Evolutionary conservation across 2,888 invertebrate genomes (phyloP), one percentile per base, ranked within the genome.

Genomic region (Caenorhabditis doughertyi): DNA sequence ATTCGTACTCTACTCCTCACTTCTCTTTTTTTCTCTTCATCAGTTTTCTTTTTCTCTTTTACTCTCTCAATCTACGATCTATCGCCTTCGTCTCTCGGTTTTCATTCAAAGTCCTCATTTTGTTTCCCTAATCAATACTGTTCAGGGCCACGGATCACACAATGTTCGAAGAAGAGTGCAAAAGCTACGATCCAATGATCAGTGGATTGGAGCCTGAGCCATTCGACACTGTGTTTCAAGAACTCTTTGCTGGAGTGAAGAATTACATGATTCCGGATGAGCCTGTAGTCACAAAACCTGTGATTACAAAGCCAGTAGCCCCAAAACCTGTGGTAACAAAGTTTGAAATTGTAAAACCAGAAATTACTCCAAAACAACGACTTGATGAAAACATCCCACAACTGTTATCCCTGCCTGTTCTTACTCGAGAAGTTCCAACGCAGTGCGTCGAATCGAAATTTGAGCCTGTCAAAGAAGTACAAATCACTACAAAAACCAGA

Each of bases 191-290:
- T 47, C 77, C 77, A 7, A 25, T 68, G 4, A 77, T 77, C 55
- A 77, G 68, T 51, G 77, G 77, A 18, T 21, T 77, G 32, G 77
- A 77, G 29, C 77, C 77, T 3, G 77, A 68, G 27, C 53, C 77
- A 16, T 77, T 62, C 11, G 62, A 77, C 0, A 62, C 62, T 0
- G 68, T 77, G 3, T 70, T 77, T 35, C 60, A 62, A 18, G 68
- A 77, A 13, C 29, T 77, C 3, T 77, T 77, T 44, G 2, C 68
- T 16, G 77, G 77, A 3, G 21, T 68, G 25, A 77, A 77, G 29
- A 42, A n/a, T 25, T 77, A 68, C 18, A 13, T 77, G 7, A 47
- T n/a, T 1, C 35, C 13, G 1, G 76, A 68, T 1, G 56, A 74
- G 9, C 55, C 68, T 9, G 1, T 35, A n/a, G 55, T 16, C 3